A percentile compares a stretch with the other conserved stretches of the same genome.
Evolutionary conservation across 2,113 vertebrate genomes (phyloP).

Genomic region (Propithecus coquereli): DNA sequence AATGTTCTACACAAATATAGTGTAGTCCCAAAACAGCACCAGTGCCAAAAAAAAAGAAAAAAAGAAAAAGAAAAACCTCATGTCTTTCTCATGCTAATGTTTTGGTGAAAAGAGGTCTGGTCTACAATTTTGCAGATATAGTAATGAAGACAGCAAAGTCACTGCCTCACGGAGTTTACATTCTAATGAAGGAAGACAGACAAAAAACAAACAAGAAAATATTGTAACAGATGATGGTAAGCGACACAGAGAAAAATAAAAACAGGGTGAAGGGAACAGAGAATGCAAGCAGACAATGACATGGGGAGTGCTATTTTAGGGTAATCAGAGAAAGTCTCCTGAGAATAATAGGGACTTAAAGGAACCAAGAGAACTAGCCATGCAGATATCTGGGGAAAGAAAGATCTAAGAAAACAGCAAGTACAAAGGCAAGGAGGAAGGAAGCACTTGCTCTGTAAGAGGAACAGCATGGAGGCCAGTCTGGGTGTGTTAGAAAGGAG

Average conservation of each 20-base stretch:
- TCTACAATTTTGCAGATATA: background rate
- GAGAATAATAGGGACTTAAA: background rate
- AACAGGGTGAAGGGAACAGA: background rate
- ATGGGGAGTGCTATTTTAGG: background rate
- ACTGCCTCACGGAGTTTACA: background rate
- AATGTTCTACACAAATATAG: background rate
- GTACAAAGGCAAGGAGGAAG: background rate
- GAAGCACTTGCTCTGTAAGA: background rate
- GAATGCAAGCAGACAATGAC: background rate
- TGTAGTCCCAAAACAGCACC: background rate
- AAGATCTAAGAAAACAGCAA: background rate
- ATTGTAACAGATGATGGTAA: background rate
- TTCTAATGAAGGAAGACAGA: background rate
- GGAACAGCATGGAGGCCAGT: background rate
- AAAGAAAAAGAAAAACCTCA: background rate
- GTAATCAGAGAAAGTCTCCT: background rate
- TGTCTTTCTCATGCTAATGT: background rate
- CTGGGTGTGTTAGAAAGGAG: background rate
- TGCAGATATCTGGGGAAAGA: background rate
- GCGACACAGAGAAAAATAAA: background rate
- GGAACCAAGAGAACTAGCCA: background rate
- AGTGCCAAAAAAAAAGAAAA: background rate
- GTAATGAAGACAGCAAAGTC: background rate
- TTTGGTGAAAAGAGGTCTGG: background rate
- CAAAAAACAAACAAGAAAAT: background rate